Base-by-base conservation (phyloP, 2,113 vertebrate species). In the Australoheros scitulus region DNA sequence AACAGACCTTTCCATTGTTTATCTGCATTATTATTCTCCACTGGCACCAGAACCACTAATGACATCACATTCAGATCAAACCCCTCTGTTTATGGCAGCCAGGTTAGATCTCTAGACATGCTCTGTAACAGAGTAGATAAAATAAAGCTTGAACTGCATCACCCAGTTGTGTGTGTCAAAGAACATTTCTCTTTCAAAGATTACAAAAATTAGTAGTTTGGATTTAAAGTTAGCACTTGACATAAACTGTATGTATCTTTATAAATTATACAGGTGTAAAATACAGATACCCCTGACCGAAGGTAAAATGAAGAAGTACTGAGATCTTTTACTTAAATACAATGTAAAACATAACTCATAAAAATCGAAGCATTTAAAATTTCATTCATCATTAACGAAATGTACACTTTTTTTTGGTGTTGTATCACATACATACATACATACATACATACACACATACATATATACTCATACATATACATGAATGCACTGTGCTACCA, bases 11-110 rank as follows among this genome's bases (percentile, higher is more conserved):
- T 79, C 77, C 61, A 82, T 89, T 90, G 80, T 92, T 87, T 81
- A 74, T 90, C 56, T 78, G 55, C 65, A 61, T 92, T 88, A 60
- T 89, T 88, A 85, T 90, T 89, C 59, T 88, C n/a, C 80, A 38
- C 72, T 24, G 77, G 82, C 70, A 81, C 79, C 83, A 85, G 75
- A 65, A 72, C 77, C 65, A 22, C 82, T 92, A 89, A 91, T 87
- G 87, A 87, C 74, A 81, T 52, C 34, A 61, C 60, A 24, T 81
- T 64, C 81, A 74, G 74, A 90, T 90, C 88, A 90, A 90, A 86
- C 3, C 5, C 38, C 52, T 86, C 47, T 83, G 43, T 89, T 81
- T 81, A 72, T 68, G 77, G 77, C 79, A 75, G 52, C 57, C 41
- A 76, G 80, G 75, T 80, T 63, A 9, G 34, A 81, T 14, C 47